These are phyloP conservation scores for Anhinga anhinga DNA, from an alignment of 2,113 vertebrate species.

Conservation along the genomic window DNA sequence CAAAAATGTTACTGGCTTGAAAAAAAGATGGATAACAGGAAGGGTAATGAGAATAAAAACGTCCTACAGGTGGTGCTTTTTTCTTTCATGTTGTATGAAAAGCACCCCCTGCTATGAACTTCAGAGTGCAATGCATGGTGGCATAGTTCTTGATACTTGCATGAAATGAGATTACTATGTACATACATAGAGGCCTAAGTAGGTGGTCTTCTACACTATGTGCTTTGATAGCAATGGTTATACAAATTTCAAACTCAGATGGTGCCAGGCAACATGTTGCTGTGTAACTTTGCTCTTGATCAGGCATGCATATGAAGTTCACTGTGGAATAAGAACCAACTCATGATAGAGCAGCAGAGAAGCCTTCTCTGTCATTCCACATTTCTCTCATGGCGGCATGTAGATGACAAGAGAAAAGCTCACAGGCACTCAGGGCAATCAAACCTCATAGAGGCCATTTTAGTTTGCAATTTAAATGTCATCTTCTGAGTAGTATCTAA, in stretches of 20 bases:
- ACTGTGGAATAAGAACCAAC: not conserved
- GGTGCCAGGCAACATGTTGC: not conserved
- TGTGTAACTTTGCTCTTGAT: not conserved
- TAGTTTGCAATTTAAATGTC: not conserved
- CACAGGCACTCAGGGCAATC: not conserved
- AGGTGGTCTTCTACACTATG: not conserved
- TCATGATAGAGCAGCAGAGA: not conserved
- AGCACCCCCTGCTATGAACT: not conserved
- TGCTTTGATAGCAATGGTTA: not conserved
- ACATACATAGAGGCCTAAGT: not conserved
- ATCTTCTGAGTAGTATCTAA: not conserved
- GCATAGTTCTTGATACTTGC: not conserved
- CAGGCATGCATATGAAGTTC: not conserved
- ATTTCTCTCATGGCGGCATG: rapidly evolving
- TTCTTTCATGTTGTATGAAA: not conserved
- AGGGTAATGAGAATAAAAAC: not conserved
- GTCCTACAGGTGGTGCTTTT: not conserved
- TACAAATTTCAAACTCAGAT: not conserved
- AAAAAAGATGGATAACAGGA: not conserved
- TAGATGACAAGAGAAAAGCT: not conserved
- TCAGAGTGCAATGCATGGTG: not conserved
- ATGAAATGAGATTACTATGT: not conserved
- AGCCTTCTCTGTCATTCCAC: not conserved
- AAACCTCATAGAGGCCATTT: not conserved
- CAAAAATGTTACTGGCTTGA: not conserved